Base-by-base conservation (phyloP, 2,888 invertebrate species). In the Acrobasis repandana region DNA sequence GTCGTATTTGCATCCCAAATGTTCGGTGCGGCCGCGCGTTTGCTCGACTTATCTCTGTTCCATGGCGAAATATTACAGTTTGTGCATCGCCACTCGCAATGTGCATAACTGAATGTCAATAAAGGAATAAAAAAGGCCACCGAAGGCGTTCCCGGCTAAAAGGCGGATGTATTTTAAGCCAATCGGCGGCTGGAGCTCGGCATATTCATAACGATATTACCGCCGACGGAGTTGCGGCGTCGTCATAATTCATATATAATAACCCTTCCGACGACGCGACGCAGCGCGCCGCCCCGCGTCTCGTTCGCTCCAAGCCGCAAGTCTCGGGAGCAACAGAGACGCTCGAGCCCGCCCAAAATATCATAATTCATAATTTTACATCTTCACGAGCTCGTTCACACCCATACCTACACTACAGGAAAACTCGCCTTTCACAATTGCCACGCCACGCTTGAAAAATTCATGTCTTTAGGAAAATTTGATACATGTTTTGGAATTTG, bases 181-280 rank as follows among this genome's bases (percentile, higher is more conserved):
- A 92, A 93, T 92, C 85, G 84, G 89, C 83, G 90, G 83, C 73
- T 85, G 73, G 85, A 83, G 77, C 86, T 79, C 82, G 80, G 89
- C 88, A 92, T 93, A 93, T 92, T 93, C 93, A 93, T 93, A 92
- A 92, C 89, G 90, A 88, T 92, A 92, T 92, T 93, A 91, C 92
- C 84, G 90, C 82, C 86, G 89, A 75, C 90, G 86, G 85, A 83
- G 86, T 79, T 75, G 83, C 89, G 85, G 85, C 88, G 88, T 89
- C 90, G 85, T 93, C 92, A 93, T 93, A 92, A 92, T 89, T 93
- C 93, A 93, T 93, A 92, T 76, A 92, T 92, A 92, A 92, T 92
- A 93, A 93, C 92, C 93, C 92, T 91, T 92, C 88, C 83, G 85
- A 85, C 84, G 77, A 72, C 80, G 80, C 83, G 79, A 73, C 82